Conservation (phyloP, 1,140 invertebrate genomes). For the Ladona fulva region DNA sequence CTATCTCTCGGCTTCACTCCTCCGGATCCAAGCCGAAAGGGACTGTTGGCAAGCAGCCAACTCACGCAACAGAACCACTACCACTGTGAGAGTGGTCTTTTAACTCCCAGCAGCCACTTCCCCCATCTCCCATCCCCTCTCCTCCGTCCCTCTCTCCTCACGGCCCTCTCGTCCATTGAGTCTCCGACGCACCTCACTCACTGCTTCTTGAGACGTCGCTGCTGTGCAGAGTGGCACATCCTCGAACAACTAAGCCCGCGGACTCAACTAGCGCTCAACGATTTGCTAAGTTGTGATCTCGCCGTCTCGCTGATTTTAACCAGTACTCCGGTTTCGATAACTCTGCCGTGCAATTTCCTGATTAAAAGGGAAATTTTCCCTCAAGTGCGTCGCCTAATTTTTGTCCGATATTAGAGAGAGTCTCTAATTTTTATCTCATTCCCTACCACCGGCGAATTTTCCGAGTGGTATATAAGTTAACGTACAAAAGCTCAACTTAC, state of each 20-base stretch:
- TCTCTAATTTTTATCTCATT: too few species aligned
- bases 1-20: neutral
- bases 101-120: neutral
- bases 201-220: neutral
- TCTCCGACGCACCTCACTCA: neutral
- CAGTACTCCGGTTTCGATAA: too few species aligned
- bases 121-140: neutral
- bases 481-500: too few species aligned
- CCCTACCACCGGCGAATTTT: too few species aligned
- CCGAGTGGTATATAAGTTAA: too few species aligned
- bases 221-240: neutral
- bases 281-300: too few species aligned
- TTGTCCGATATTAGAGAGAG: too few species aligned
- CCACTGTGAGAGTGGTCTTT: neutral
- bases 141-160: neutral
- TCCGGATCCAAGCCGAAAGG: slow-evolving; percentile 3
- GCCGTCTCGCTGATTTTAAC: too few species aligned
- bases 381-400: too few species aligned
- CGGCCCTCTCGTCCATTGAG: slow-evolving; percentile 5
- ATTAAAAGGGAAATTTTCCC: too few species aligned
- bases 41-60: neutral
- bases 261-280: too few species aligned
- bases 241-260: neutral
- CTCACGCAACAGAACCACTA: neutral
- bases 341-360: too few species aligned